These are phyloP conservation scores for Flabesymbios commensalis DNA, from an alignment of 2,888 invertebrate genomes.

Conservation along the genomic window DNA sequence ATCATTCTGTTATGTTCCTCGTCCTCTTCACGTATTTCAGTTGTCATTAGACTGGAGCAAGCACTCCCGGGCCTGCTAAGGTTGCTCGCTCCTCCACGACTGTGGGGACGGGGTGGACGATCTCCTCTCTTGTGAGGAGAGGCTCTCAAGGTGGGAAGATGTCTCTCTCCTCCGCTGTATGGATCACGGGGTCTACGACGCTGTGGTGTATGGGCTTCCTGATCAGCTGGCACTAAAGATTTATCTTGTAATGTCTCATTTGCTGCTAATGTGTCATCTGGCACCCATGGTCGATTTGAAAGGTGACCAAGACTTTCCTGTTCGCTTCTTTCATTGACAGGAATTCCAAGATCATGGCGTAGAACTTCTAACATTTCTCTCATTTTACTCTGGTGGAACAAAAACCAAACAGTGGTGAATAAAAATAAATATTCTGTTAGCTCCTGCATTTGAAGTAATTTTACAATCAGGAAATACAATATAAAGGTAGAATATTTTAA, in stretches of 20 bases:
- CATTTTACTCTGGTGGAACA: conserved; percentile 44
- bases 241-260: too few relatives aligned
- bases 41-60: neutral
- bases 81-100: neutral
- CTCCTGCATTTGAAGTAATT: neutral
- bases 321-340: conserved; percentile 20
- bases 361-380: conserved; percentile 46
- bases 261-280: too few relatives aligned
- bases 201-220: too few relatives aligned
- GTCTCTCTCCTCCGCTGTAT: too few relatives aligned
- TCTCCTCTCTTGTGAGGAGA: too few relatives aligned
- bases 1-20: neutral
- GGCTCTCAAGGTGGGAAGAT: too few relatives aligned
- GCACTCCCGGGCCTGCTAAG: neutral
- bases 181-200: too few relatives aligned
- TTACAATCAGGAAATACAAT: neutral
- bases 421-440: neutral
- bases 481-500: neutral
- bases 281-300: too few relatives aligned
- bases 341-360: conserved; percentile 47
- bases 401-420: neutral
- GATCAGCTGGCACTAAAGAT: too few relatives aligned
- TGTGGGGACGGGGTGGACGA: neutral
- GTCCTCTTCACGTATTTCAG: neutral
- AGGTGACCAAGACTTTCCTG: too few relatives aligned